Base-by-base conservation (phyloP, 2,888 invertebrate genomes). In the Brenthis daphne region DNA sequence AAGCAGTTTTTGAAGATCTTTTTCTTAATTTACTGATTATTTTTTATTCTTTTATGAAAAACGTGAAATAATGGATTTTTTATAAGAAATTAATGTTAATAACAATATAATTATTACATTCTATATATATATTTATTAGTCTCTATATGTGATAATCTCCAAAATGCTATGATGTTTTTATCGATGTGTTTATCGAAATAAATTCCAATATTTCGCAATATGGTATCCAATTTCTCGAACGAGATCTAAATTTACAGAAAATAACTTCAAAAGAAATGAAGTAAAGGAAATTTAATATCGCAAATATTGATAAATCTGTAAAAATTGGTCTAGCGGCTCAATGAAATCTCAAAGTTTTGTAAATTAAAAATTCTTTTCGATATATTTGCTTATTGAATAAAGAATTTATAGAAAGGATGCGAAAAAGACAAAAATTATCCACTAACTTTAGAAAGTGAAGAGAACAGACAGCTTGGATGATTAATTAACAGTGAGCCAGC, bases 401-500 rank as follows among this genome's bases (percentile, higher is more conserved):
- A 78, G 76, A 83, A 84, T 81, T 79, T 75, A 78, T 78, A 78
- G 79, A 82, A 85, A 84, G 79, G 82, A 84, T 85, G 82, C 79
- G 79, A 85, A 86, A 87, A 86, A 86, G 82, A 84, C 83, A 85
- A 83, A 79, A 75, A 82, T 85, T 86, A 88, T 86, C 63, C 63
- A 87, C 87, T 83, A 84, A 86, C 85, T 88, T 87, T 82, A 81
- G 83, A 81, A 82, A 85, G 81, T 82, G 80, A 33, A 68, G 84
- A 81, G 85, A 85, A 85, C 81, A 83, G 84, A 82, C 84, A 82
- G 82, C 79, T 79, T 79, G 79, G 82, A 88, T 89, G 85, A 89
- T 89, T 89, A 89, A 89, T 89, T 89, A 89, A 86, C 85, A 84
- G 79, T 76, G 82, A 80, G 83, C 82, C 80, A 81, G 82, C 86